Evolutionary conservation across 2,113 vertebrate genomes (phyloP).

Genomic region (Turnix velox): DNA sequence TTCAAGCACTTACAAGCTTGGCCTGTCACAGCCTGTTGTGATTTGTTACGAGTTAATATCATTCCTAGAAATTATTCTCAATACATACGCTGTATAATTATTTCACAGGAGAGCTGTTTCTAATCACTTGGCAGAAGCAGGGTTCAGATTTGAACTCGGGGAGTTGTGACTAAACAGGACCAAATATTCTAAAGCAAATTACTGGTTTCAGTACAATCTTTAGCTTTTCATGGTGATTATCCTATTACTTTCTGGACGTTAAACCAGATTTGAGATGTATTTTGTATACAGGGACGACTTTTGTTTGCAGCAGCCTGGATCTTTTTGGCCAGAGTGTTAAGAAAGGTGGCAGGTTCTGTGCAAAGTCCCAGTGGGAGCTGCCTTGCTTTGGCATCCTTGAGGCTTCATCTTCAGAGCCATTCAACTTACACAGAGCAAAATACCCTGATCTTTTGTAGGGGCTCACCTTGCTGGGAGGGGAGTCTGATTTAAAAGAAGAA

Average conservation of each 20-base stretch:
- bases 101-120: background rate
- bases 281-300: background rate
- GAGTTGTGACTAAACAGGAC: background rate
- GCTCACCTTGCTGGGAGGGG: background rate
- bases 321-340: background rate
- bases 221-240: background rate
- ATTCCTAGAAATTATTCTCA: slow-evolving; percentile 20
- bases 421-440: rapidly evolving
- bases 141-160: background rate
- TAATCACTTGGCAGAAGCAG: background rate
- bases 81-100: background rate
- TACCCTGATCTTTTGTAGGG: background rate
- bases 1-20: background rate
- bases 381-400: background rate
- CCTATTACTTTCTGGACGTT: background rate
- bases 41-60: slow-evolving; percentile 3
- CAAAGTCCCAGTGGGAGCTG: background rate
- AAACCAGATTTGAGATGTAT: rapidly evolving
- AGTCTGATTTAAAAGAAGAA: background rate
- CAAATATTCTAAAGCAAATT: background rate
- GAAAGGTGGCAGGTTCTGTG: rapidly evolving
- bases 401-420: background rate
- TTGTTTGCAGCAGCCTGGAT: background rate
- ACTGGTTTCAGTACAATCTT: background rate
- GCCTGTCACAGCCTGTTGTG: background rate